Evolutionary conservation across 1,140 invertebrate genomes (phyloP), one percentile per base, ranked within the genome.

Genomic region (Lepidostoma basale): DNA sequence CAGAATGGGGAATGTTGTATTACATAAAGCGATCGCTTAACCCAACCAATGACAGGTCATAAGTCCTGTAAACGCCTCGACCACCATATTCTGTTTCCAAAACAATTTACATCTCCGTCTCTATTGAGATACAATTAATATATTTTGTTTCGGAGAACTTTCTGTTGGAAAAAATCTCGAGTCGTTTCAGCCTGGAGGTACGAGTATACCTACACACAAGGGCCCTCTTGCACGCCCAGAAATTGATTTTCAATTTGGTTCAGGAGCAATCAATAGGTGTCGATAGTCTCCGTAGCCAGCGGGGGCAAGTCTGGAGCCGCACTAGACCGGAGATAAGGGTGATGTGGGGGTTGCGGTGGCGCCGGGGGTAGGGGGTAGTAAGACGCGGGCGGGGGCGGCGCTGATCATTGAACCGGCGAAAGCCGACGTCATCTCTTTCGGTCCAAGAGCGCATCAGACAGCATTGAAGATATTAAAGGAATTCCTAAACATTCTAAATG

Each of bases 361-460:
- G n/a, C 12, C 8, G 18, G 26, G 30, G 42, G n/a, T 6, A 39
- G 36, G 60, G n/a, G 60, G 30, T 10, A 25, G 6, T 5, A 28
- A 23, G 23, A n/a, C 3, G 0, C 18, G 26, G 12, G 33, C 0
- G 30, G 30, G 28, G 4, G 14, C 3, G 14, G 40, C 10, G 45
- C 10, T 69, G 68, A 69, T 69, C 68, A 54, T 69, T 69, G 68
- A 69, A 69, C 68, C 62, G 62, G 22, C 36, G 68, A 69, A 52
- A 69, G 68, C 30, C 68, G 49, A 69, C 62, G 62, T 69, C 68
- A 69, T 69, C 68, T 62, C 49, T 62, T 69, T 69, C 65, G 49
- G 52, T 59, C 47, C 16, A 8, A 22, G n/a, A 16, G 16, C n/a
- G n/a, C 42, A n/a, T 36, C 33, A 36, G 33, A 36, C 33, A 36